Percentiles rank a stretch among this genome's conserved stretches.
Evolutionary conservation across 1,140 invertebrate species (phyloP).

Genomic region (Listronotus bonariensis): DNA sequence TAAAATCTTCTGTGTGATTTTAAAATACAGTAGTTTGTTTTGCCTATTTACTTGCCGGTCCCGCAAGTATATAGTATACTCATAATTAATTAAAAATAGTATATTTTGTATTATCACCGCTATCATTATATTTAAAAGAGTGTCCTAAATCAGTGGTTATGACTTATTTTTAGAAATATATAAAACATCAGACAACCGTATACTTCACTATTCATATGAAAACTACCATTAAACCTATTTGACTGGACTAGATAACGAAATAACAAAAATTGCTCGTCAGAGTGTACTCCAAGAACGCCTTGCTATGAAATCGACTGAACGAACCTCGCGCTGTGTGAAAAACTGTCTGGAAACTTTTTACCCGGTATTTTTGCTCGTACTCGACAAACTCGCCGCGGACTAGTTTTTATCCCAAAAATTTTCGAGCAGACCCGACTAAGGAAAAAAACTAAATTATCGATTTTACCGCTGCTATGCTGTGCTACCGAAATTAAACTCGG

Average conservation of each 20-base stretch:
- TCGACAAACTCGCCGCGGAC: conserved; percentile 50
- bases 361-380: conserved; percentile 41
- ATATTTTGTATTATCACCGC: too few relatives aligned
- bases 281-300: conserved; percentile 33
- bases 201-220: too few relatives aligned
- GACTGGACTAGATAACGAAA: conserved; percentile 27
- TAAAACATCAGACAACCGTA: too few relatives aligned
- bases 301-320: conserved; percentile 47
- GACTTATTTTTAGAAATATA: too few relatives aligned
- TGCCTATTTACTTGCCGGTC: too few relatives aligned
- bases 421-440: conserved; percentile 37
- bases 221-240: too few relatives aligned
- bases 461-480: conserved; percentile 41
- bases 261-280: conserved; percentile 26
- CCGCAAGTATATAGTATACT: too few relatives aligned
- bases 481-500: conserved; percentile 48
- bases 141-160: too few relatives aligned
- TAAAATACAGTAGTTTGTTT: too few relatives aligned
- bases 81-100: too few relatives aligned
- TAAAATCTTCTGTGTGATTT: too few relatives aligned
- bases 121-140: too few relatives aligned
- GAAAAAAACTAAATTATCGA: conserved; percentile 49
- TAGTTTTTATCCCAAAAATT: conserved; percentile 50
- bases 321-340: conserved; percentile 47
- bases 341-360: conserved; percentile 50